Percentiles rank a stretch among this genome's conserved stretches.
These are phyloP conservation scores for Oscheius myriophilus DNA, from an alignment of 2,888 invertebrate species.

Conservation along the genomic window DNA sequence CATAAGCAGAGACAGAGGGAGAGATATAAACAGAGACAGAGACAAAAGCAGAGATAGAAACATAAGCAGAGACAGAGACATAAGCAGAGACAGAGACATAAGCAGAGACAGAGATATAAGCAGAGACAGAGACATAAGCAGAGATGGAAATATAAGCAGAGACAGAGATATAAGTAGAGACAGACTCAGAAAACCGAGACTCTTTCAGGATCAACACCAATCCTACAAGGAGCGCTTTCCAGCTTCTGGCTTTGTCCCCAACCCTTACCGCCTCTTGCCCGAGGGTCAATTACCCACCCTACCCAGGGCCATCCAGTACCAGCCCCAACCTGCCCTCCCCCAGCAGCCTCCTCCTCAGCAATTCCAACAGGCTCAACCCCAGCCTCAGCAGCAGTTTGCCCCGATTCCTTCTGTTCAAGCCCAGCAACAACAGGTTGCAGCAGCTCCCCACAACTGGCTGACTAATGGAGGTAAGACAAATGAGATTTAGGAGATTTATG, in stretches of 20 bases:
- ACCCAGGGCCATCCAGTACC: conserved; percentile 24
- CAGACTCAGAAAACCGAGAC: neutral
- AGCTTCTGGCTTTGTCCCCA: conserved; percentile 36
- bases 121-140: too few relatives aligned
- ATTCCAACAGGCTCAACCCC: neutral
- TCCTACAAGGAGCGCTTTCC: conserved; percentile 43
- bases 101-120: too few relatives aligned
- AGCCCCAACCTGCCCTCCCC: neutral
- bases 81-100: too few relatives aligned
- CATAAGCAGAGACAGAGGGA: too few relatives aligned
- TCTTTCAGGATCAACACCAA: conserved; percentile 46
- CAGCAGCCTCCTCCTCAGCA: conserved; percentile 8
- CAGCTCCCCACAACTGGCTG: too few relatives aligned
- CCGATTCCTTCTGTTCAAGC: neutral
- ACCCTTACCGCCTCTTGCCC: conserved; percentile 46
- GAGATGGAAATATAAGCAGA: too few relatives aligned
- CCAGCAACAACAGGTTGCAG: too few relatives aligned
- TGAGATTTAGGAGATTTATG: too few relatives aligned
- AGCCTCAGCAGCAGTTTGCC: neutral
- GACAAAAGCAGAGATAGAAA: too few relatives aligned
- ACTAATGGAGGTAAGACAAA: too few relatives aligned
- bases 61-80: neutral
- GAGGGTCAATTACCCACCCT: conserved; percentile 50
- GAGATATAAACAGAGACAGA: neutral
- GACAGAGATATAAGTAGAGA: too few relatives aligned